Evolutionary conservation across 2,113 vertebrate species (phyloP).

Genomic region (Antechinus stuartii): DNA sequence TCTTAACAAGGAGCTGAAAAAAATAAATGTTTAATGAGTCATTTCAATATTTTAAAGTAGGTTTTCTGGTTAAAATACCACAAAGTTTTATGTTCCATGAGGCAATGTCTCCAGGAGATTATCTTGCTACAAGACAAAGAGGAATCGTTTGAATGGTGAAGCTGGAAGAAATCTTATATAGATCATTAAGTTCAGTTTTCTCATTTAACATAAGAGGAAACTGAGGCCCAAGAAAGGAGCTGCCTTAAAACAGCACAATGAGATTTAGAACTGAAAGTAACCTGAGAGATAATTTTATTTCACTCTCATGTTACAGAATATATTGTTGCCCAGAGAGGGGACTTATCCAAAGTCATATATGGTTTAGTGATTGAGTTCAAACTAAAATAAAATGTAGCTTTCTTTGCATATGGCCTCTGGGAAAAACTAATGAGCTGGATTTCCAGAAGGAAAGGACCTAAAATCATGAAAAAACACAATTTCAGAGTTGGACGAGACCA

Average conservation of each 20-base stretch:
- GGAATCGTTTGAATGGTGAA: background rate
- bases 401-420: background rate
- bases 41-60: conserved; percentile 79
- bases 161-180: background rate
- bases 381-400: background rate
- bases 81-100: conserved; percentile 55
- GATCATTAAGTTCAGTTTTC: background rate
- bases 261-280: background rate
- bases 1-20: conserved; percentile 69
- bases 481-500: background rate
- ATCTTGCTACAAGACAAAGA: conserved; percentile 33
- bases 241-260: background rate
- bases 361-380: background rate
- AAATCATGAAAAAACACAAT: background rate
- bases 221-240: background rate
- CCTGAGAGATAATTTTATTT: background rate
- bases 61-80: conserved; percentile 78
- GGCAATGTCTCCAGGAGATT: background rate
- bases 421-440: background rate
- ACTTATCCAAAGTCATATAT: background rate
- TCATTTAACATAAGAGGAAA: background rate
- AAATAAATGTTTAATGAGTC: conserved; percentile 81
- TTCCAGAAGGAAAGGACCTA: background rate
- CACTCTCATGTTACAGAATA: background rate
- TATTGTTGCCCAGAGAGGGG: background rate